phyloP scores from a whole-genome alignment of 2,797 vertebrate genomes.

The Scarus forsteni region DNA sequence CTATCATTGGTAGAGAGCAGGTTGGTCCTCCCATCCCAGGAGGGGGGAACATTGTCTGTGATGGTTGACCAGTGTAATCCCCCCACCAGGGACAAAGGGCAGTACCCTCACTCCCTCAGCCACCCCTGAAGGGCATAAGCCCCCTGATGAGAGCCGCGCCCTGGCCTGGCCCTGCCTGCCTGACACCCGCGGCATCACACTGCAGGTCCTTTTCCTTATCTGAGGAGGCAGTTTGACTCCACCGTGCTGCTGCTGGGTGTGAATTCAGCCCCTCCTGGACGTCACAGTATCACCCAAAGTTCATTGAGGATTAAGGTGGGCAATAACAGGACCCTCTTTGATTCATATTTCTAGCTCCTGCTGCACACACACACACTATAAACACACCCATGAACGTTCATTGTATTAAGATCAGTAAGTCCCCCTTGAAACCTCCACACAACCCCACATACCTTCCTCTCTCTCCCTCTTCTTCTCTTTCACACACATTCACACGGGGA shows the following conservation, averaged over 20 bases:
- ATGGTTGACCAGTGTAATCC: slow-evolving; percentile 88
- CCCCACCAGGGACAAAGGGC: slow-evolving; percentile 82
- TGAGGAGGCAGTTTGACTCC: slow-evolving; percentile 27
- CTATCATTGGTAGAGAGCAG: slow-evolving; percentile 79
- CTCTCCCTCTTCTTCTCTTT: slow-evolving; percentile 16
- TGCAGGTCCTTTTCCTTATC: slow-evolving; percentile 28
- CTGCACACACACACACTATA: neutral
- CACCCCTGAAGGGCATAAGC: slow-evolving; percentile 83
- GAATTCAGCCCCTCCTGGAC: slow-evolving; percentile 18
- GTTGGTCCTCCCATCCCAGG: slow-evolving; percentile 83
- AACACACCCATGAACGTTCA: neutral
- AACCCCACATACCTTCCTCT: slow-evolving; percentile 20
- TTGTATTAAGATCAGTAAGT: slow-evolving; percentile 39
- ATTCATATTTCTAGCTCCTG: neutral
- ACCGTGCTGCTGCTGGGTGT: slow-evolving; percentile 5
- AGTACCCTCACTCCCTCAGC: slow-evolving; percentile 72
- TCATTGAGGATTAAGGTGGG: neutral
- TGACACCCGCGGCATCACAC: slow-evolving; percentile 46
- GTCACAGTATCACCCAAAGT: slow-evolving; percentile 1
- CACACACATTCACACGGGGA: slow-evolving; percentile 62
- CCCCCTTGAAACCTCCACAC: slow-evolving; percentile 36
- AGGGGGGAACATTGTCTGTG: slow-evolving; percentile 87
- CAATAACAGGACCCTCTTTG: neutral
- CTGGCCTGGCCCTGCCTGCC: slow-evolving; percentile 42
- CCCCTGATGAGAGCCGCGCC: slow-evolving; percentile 72